A percentile compares a stretch with the other conserved stretches of the same genome.
Conservation (phyloP, 2,888 invertebrate genomes). For the Seladonia tumulorum region DNA sequence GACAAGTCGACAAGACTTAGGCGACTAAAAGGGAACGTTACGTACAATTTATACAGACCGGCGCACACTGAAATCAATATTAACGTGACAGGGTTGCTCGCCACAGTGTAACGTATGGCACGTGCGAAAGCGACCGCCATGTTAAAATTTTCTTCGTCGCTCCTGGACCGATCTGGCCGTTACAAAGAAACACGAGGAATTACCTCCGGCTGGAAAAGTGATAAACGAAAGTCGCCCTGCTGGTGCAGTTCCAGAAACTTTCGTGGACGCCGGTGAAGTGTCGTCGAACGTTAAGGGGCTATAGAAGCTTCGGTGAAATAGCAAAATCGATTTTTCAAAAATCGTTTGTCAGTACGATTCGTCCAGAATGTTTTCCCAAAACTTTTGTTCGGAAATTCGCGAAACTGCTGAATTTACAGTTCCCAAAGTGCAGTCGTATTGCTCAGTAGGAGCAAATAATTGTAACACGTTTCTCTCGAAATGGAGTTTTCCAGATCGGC, state of each 20-base stretch:
- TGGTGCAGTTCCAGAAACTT: slow-evolving; percentile 34
- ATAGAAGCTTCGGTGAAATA: neutral
- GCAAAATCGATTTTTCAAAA: too few relatives aligned
- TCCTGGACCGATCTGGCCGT: neutral
- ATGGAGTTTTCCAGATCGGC: too few relatives aligned
- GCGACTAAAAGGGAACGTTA: neutral
- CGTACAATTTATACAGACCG: slow-evolving; percentile 24
- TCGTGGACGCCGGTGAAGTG: slow-evolving; percentile 40
- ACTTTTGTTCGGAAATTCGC: neutral
- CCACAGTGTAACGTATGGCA: neutral
- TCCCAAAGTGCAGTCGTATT: too few relatives aligned
- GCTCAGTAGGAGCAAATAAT: too few relatives aligned
- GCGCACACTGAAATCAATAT: slow-evolving; percentile 7
- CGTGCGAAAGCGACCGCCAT: neutral
- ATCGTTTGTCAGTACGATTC: neutral
- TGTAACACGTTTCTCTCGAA: too few relatives aligned
- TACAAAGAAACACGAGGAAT: slow-evolving; percentile 33
- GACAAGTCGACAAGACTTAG: neutral
- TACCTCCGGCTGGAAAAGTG: slow-evolving; percentile 51
- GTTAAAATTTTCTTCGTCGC: slow-evolving; percentile 23
- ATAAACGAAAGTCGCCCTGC: slow-evolving; percentile 51
- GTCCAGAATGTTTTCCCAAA: neutral
- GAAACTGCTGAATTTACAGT: too few relatives aligned
- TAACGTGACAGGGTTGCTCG: slow-evolving; percentile 7
- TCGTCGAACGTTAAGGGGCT: slow-evolving; percentile 60